Conservation (phyloP, 2,797 vertebrate genomes). For the Nasua narica region DNA sequence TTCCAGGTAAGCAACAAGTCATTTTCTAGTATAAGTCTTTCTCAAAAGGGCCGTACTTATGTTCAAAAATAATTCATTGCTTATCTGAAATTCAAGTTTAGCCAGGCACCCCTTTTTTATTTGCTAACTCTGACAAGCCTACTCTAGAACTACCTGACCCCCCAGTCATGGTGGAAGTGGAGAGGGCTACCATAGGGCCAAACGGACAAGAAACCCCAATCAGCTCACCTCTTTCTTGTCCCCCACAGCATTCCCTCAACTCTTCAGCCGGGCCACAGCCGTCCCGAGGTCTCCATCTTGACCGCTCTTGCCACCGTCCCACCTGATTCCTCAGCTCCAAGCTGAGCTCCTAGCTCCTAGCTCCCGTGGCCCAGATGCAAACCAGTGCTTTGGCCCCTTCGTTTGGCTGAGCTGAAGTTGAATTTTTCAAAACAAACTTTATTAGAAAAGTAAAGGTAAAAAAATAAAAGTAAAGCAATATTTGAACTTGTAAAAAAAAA, state of each 20-base stretch:
- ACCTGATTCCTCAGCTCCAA: not conserved
- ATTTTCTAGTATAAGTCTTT: not conserved
- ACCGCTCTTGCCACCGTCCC: not conserved
- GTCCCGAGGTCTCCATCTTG: not conserved
- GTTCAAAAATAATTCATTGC: not conserved
- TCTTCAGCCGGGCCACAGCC: not conserved
- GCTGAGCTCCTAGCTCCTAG: not conserved
- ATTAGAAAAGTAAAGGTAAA: constrained; percentile 8
- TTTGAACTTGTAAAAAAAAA: not conserved
- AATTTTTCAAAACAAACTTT: constrained; percentile 23
- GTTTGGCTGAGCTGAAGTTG: not conserved
- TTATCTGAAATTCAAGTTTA: constrained; percentile 1
- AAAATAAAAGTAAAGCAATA: not conserved
- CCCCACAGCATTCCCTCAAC: not conserved
- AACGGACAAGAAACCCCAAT: not conserved
- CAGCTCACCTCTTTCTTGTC: not conserved
- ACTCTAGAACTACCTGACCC: not conserved
- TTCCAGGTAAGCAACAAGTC: not conserved
- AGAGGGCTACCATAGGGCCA: not conserved
- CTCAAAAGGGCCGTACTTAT: not conserved
- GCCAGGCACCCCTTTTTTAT: not conserved
- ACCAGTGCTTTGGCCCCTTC: not conserved
- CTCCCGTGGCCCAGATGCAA: not conserved
- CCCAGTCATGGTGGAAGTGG: not conserved
- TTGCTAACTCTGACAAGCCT: not conserved